Base-by-base conservation (phyloP, 2,888 invertebrate species). In the Spodoptera littoralis region DNA sequence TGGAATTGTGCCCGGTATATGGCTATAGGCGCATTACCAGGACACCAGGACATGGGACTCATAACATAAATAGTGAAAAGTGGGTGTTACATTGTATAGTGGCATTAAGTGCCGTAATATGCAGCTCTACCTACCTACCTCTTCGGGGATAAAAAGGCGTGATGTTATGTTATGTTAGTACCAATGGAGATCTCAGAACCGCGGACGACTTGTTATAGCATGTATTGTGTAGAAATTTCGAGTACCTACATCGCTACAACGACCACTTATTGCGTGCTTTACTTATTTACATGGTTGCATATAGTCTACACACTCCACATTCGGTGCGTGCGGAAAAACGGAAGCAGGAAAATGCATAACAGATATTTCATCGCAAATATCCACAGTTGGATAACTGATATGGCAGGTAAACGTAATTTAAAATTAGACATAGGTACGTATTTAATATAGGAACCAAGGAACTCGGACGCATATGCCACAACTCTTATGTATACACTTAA, bases 331-430 rank as follows among this genome's bases (percentile, higher is more conserved):
- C 85, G 89, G 89, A 86, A 89, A 76, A 84, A 76, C 87, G 92
- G 92, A 92, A 92, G 77, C 75, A 87, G 89, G 91, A 88, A 92
- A 82, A 82, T 73, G 62, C 58, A 69, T 59, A 74, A 65, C 59
- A 64, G 52, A 68, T 68, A 60, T 57, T 75, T 69, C 53, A 66
- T 50, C 36, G 67, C 67, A 54, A 67, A 58, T 54, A 56, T 64
- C 70, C 73, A 73, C 62, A 70, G 73, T 85, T 88, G 73, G 65
- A 76, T 85, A 85, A 86, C 77, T 43, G 49, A 59, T 77, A 65
- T 60, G 70, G 68, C 59, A 70, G 63, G 69, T 64, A 70, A 43
- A 60, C 46, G 52, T 55, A 42, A 64, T 41, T 57, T 54, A 13
- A 44, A 44, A 68, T 68, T 55, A 66, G 63, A 48, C 46, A 42